Percentiles rank a stretch among this genome's conserved stretches.
phyloP scores from a whole-genome alignment of 2,888 invertebrate genomes.

The Meta bourneti region DNA sequence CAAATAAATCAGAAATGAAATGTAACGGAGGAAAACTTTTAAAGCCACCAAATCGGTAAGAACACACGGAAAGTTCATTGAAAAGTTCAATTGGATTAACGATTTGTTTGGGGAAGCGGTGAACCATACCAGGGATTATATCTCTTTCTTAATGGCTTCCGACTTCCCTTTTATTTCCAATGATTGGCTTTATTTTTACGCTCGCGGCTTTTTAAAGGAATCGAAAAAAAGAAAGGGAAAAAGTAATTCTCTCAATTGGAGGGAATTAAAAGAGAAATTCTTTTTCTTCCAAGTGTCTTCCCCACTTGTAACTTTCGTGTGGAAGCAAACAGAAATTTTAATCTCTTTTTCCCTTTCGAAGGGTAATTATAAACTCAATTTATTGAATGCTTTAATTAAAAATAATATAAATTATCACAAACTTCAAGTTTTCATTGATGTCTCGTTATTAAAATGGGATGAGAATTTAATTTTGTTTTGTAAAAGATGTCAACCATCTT shows the following conservation, averaged over 20 bases:
- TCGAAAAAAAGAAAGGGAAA: not conserved
- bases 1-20: slow-evolving; percentile 56
- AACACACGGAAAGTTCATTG: slow-evolving; percentile 41
- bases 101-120: slow-evolving; percentile 64
- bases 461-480: no score
- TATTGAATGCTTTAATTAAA: slow-evolving; percentile 13
- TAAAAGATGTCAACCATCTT: no score
- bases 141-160: slow-evolving; percentile 23
- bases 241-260: not conserved
- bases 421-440: not conserved
- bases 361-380: not conserved
- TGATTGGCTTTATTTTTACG: slow-evolving; percentile 62
- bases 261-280: not conserved
- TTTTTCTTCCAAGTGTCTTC: not conserved
- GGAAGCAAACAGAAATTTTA: not conserved
- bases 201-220: slow-evolving; percentile 16
- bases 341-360: slow-evolving; percentile 6
- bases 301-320: not conserved
- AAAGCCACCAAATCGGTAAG: slow-evolving; percentile 33
- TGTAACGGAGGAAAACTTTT: slow-evolving; percentile 48
- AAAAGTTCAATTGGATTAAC: slow-evolving; percentile 73
- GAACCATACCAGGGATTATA: slow-evolving; percentile 64
- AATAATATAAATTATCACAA: not conserved
- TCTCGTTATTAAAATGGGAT: no score
- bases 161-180: slow-evolving; percentile 36